Evolutionary conservation across 2,888 invertebrate species (phyloP).

Genomic region (Protonemura montana): DNA sequence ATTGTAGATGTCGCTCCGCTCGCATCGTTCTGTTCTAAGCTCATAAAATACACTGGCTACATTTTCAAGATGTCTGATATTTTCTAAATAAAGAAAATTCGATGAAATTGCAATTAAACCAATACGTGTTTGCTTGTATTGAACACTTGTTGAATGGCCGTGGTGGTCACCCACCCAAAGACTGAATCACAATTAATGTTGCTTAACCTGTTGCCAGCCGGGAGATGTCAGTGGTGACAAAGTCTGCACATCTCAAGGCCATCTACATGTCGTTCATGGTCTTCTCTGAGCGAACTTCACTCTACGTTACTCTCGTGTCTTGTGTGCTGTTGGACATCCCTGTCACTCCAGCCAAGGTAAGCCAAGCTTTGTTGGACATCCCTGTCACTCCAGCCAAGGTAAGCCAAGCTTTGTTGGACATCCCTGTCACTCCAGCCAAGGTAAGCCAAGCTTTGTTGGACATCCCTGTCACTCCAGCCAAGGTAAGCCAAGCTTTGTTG

Average conservation of each 20-base stretch:
- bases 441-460: no score
- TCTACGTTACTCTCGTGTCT: conserved; percentile 81
- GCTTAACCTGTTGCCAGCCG: conserved; percentile 59
- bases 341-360: conserved; percentile 73
- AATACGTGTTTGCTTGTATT: conserved; percentile 8
- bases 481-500: no score
- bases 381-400: conserved; percentile 60
- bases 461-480: no score
- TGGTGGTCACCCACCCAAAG: conserved; percentile 44
- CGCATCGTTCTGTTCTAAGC: no score
- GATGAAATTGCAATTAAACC: no score
- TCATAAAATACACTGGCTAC: no score
- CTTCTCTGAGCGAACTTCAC: conserved; percentile 84
- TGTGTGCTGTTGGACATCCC: conserved; percentile 74
- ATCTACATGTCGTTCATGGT: conserved; percentile 76
- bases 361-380: conserved; percentile 56
- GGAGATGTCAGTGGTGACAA: conserved; percentile 73
- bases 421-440: no score
- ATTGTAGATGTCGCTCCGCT: no score
- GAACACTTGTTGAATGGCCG: conserved; percentile 25
- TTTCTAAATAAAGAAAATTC: no score
- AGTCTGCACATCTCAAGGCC: conserved; percentile 72
- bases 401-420: conserved; percentile 57
- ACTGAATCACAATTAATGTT: conserved; percentile 34
- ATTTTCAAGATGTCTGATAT: no score